A percentile compares a stretch with the other conserved stretches of the same genome.
Conservation (phyloP, 2,113 vertebrate genomes). For the Silurus asotus region DNA sequence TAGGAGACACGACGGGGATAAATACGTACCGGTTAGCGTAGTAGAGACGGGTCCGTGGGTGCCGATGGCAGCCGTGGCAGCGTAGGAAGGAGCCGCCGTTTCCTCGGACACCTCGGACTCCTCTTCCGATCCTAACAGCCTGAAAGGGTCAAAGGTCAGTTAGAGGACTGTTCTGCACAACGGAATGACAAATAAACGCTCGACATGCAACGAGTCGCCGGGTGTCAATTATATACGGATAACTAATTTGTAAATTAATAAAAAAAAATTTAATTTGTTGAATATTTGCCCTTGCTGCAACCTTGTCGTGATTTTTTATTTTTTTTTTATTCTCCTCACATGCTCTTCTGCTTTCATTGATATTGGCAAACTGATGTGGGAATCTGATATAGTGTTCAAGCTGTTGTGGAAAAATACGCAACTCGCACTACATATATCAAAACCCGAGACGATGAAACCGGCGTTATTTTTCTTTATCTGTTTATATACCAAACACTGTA, state of each 20-base stretch:
- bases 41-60: conserved; percentile 75
- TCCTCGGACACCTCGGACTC: conserved; percentile 69
- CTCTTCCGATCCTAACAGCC: conserved; percentile 77
- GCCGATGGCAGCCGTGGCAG: conserved; percentile 86
- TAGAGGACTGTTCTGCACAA: neutral
- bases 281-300: neutral
- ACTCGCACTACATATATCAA: neutral
- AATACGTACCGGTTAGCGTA: conserved; percentile 77
- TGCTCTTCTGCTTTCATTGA: neutral
- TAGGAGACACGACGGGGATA: neutral
- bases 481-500: neutral
- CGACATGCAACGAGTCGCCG: too few species aligned
- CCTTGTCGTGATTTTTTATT: neutral
- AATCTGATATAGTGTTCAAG: neutral
- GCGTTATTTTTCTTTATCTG: neutral
- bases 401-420: neutral
- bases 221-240: too few species aligned
- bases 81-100: conserved; percentile 75
- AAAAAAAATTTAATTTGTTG: too few species aligned
- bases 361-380: neutral
- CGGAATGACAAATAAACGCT: too few species aligned
- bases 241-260: too few species aligned
- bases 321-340: too few species aligned
- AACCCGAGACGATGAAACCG: neutral
- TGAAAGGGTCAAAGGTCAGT: conserved; percentile 53